Conservation (phyloP, 2,797 vertebrate genomes). For the Trematomus bernacchii region DNA sequence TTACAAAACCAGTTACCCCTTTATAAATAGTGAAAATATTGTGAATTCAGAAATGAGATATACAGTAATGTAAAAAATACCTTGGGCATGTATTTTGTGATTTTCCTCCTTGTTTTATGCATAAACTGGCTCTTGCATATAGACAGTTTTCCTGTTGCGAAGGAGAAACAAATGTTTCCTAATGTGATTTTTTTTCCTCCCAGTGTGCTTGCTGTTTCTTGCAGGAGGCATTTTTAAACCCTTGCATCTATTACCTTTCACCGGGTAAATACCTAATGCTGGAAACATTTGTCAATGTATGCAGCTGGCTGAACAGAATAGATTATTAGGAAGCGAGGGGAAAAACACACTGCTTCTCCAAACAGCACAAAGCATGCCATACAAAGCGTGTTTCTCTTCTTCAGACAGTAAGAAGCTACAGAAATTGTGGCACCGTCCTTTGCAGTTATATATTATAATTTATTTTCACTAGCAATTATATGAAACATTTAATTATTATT, state of each 20-base stretch:
- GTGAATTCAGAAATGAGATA: not conserved
- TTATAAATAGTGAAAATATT: conserved; percentile 4
- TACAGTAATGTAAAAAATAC: not conserved
- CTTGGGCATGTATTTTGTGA: not conserved
- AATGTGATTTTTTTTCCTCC: conserved; percentile 70
- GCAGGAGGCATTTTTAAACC: conserved; percentile 84
- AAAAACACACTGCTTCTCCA: conserved; percentile 81
- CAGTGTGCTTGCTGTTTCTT: conserved; percentile 74
- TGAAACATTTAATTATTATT: conserved; percentile 44
- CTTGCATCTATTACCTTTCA: conserved; percentile 87
- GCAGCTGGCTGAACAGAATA: conserved; percentile 88
- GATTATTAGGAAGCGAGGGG: conserved; percentile 88
- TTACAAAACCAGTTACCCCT: too few relatives aligned
- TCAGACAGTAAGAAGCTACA: conserved; percentile 49
- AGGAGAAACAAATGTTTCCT: conserved; percentile 63
- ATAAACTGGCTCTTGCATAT: conserved; percentile 30
- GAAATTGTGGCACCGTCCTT: conserved; percentile 45
- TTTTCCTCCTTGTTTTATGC: conserved; percentile 14
- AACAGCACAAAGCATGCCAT: conserved; percentile 71
- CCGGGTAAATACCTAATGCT: conserved; percentile 87
- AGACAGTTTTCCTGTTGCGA: conserved; percentile 48
- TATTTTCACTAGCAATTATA: conserved; percentile 36
- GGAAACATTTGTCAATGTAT: conserved; percentile 90
- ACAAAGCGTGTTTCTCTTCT: conserved; percentile 61
- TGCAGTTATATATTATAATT: conserved; percentile 44